phyloP scores from a whole-genome alignment of 2,888 invertebrate species.

The Heteropelma amictum region DNA sequence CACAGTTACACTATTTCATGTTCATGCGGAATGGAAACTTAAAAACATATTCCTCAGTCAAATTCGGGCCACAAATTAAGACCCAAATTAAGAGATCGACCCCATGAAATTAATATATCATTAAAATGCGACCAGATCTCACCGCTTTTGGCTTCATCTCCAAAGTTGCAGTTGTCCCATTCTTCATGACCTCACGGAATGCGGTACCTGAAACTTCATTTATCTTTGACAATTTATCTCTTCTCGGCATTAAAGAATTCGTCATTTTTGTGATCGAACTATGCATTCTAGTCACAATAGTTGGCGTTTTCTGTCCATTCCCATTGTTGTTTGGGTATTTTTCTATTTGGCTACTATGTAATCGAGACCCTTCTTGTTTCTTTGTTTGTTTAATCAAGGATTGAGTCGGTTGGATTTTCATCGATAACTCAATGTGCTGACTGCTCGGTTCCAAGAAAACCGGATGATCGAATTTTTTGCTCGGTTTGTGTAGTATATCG shows the following conservation, averaged over 20 bases:
- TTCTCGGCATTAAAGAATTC: conserved; percentile 54
- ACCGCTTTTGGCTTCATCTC: conserved; percentile 72
- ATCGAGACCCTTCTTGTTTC: conserved; percentile 17
- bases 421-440: conserved; percentile 62
- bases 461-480: conserved; percentile 64
- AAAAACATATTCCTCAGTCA: no score
- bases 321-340: conserved; percentile 45
- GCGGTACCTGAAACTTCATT: conserved; percentile 62
- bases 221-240: conserved; percentile 53
- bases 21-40: no score
- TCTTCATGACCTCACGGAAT: conserved; percentile 58
- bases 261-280: conserved; percentile 63
- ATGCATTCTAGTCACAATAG: conserved; percentile 60
- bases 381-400: conserved; percentile 59
- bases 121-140: not conserved
- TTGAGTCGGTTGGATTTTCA: conserved; percentile 69
- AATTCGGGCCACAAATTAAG: no score
- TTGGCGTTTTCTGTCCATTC: conserved; percentile 52
- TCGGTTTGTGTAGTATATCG: conserved; percentile 61
- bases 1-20: no score
- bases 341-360: conserved; percentile 26
- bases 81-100: no score
- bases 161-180: conserved; percentile 62
- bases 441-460: conserved; percentile 71
- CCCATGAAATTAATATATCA: no score